A percentile compares a stretch with the other conserved stretches of the same genome.
Evolutionary conservation across 2,888 invertebrate genomes (phyloP).

Genomic region (Pachydiplax longipennis): DNA sequence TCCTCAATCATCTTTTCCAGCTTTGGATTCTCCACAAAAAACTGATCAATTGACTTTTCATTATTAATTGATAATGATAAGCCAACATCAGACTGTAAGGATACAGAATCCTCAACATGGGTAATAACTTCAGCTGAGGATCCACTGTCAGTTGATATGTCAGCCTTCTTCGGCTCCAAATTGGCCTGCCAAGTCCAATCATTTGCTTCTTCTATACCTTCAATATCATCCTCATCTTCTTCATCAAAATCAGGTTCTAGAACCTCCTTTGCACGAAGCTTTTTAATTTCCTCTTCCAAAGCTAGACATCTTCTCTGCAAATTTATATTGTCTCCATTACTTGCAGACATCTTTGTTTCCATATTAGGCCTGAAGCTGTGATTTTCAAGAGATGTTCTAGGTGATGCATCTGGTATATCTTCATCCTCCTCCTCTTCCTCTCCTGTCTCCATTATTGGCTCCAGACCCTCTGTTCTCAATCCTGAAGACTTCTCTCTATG

Average conservation of each 20-base stretch:
- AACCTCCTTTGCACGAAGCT: not conserved
- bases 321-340: not conserved
- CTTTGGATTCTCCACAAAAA: not conserved
- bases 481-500: not conserved
- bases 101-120: not conserved
- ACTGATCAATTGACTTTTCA: not conserved
- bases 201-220: not conserved
- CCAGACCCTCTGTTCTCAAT: not conserved
- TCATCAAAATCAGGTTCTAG: not conserved
- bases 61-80: not conserved
- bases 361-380: not conserved
- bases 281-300: constrained; percentile 18
- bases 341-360: not conserved
- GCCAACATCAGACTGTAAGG: not conserved
- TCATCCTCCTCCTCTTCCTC: constrained; percentile 13
- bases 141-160: not conserved
- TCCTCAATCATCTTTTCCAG: constrained; percentile 55
- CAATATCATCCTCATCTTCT: not conserved
- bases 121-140: not conserved
- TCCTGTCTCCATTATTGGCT: constrained; percentile 1
- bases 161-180: not conserved
- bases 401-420: not conserved
- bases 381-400: not conserved
- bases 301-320: not conserved
- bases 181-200: constrained; percentile 27